Evolutionary conservation across 2,888 invertebrate species (phyloP).

Genomic region (Monoplex corrugatus): DNA sequence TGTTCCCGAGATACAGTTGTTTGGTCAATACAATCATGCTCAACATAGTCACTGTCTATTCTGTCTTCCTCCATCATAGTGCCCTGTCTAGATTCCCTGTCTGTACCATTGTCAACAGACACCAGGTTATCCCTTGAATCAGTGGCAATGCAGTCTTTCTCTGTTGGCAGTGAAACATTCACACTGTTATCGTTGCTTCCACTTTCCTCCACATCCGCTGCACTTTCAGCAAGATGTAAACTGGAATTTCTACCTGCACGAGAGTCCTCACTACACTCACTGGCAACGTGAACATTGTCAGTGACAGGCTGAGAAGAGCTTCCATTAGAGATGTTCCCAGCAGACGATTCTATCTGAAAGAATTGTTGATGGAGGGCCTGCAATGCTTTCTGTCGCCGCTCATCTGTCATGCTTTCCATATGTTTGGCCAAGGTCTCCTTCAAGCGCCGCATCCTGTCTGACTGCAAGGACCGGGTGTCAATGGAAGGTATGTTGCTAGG

Average conservation of each 20-base stretch:
- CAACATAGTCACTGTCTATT: too few species aligned
- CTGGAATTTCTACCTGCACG: too few species aligned
- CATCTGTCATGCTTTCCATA: conserved; percentile 34
- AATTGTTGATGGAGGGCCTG: conserved; percentile 40
- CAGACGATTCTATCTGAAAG: background rate
- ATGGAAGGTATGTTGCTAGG: conserved; percentile 17
- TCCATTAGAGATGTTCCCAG: background rate
- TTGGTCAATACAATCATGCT: too few species aligned
- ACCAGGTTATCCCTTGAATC: too few species aligned
- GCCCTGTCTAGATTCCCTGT: too few species aligned
- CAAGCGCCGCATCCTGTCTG: conserved; percentile 35
- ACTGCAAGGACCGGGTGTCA: conserved; percentile 34
- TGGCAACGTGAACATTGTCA: background rate
- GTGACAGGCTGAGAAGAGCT: background rate
- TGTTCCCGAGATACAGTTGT: too few species aligned
- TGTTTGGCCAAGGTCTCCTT: conserved; percentile 41
- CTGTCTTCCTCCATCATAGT: too few species aligned
- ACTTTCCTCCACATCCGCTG: too few species aligned
- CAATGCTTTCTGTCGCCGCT: conserved; percentile 39
- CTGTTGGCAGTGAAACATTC: background rate
- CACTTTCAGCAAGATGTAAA: too few species aligned
- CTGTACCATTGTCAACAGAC: too few species aligned
- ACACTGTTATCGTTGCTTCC: background rate
- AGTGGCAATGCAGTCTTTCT: too few species aligned
- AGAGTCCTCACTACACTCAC: background rate